Base-by-base conservation (phyloP, 2,113 vertebrate species). In the Cebidichthys violaceus region DNA sequence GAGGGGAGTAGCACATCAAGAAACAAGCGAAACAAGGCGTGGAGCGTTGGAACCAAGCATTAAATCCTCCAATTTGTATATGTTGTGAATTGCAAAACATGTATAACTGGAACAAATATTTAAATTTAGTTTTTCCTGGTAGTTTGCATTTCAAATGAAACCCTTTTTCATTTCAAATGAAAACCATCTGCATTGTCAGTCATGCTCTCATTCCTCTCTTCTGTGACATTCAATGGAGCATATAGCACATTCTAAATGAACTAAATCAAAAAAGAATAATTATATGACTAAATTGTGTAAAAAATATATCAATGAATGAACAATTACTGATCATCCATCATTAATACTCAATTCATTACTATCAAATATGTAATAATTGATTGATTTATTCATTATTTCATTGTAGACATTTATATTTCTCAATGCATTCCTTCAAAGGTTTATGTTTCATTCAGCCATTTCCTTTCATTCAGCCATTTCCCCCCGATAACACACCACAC, bases 1-100 rank as follows among this genome's bases (percentile, higher is more conserved):
- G 92, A 75, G 81, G 87, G 84, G 18, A 78, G 82, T 47, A 60
- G 18, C 31, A 41, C 52, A 74, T 45, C 4, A 69, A 52, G 27
- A 71, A 54, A 29, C 4, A 15, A 61, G 17, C 9, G 5, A 17
- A 52, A 27, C 4, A 1, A 47, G 9, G 4, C 0, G 20, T 24
- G 11, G 8, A 59, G 18, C 3, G n/a, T 33, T 27, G 2, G 18
- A 14, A 20, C 3, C 1, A 33, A 41, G 33, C 15, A 1, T 47
- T 15, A 27, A 1, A 11, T 52, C 10, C 17, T 55, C 9, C 29
- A 7, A 2, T 27, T 39, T 24, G 6, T n/a, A 5, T 18, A 37
- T 29, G 27, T 45, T 50, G 15, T 6, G 17, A 13, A 45, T 9
- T 27, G 6, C 10, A 55, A 45, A 66, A 35, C 54, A 22, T 52